Conservation (phyloP, 2,113 vertebrate genomes). For the Lutjanus erythropterus region DNA sequence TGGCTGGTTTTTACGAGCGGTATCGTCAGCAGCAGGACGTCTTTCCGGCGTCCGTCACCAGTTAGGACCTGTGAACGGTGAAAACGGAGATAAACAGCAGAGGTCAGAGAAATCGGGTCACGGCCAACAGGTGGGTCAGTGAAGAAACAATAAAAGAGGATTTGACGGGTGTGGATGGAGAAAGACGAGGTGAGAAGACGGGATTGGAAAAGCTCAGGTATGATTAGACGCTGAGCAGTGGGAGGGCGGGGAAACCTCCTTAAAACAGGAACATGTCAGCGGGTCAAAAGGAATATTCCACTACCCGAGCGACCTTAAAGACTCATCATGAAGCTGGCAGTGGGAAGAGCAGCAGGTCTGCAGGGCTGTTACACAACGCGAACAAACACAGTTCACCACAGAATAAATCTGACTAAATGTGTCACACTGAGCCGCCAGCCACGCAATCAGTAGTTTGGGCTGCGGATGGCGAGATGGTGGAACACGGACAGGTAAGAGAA, state of each 20-base stretch:
- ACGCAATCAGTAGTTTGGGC: neutral
- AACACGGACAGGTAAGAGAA: neutral
- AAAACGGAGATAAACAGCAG: neutral
- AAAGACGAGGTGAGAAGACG: neutral
- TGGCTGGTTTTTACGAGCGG: neutral
- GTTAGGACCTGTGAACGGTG: conserved; percentile 39
- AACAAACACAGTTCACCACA: neutral
- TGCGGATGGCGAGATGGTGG: neutral
- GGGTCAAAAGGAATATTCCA: conserved; percentile 3
- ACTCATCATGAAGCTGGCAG: neutral
- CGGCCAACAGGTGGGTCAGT: neutral
- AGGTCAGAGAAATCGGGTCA: conserved; percentile 13
- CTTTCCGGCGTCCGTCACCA: conserved; percentile 60
- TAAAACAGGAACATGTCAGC: conserved; percentile 1
- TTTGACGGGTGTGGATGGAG: neutral
- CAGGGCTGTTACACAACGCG: conserved; percentile 36
- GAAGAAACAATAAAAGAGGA: neutral
- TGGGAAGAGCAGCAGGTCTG: neutral
- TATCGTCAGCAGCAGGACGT: neutral
- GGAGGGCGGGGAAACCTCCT: neutral
- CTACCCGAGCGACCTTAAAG: neutral
- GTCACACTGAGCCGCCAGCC: neutral
- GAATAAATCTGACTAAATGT: conserved; percentile 27
- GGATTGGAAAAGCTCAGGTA: conserved; percentile 19
- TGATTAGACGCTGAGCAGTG: neutral